These are phyloP conservation scores for Jaculus jaculus DNA, from an alignment of 2,113 vertebrate genomes.

Conservation along the genomic window DNA sequence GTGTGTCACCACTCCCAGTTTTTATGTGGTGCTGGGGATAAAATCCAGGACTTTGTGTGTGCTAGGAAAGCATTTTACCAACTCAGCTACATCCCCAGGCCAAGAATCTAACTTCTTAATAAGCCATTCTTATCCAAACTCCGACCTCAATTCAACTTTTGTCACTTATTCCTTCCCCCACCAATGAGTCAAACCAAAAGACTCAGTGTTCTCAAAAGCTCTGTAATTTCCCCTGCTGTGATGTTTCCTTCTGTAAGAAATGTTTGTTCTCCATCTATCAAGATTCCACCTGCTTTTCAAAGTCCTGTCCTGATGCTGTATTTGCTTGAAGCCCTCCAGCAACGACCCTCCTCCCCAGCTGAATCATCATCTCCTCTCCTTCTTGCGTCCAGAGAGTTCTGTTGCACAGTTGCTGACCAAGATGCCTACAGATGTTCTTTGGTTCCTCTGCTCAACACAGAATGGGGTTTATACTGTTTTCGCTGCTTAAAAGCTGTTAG, in stretches of 20 bases:
- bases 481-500: neutral
- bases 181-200: neutral
- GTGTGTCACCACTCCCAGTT: too few species aligned
- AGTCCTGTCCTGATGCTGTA: neutral
- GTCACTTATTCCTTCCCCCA: neutral
- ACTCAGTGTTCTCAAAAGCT: neutral
- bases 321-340: neutral
- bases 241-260: neutral
- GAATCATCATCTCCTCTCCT: too few species aligned
- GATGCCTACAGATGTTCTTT: neutral
- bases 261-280: neutral
- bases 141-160: neutral
- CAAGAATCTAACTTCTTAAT: neutral
- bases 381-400: neutral
- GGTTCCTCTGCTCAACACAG: neutral
- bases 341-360: too few species aligned
- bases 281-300: neutral
- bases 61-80: neutral
- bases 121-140: rapidly evolving
- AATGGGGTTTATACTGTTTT: neutral
- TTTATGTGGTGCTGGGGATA: neutral
- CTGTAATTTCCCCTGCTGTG: neutral
- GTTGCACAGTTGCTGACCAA: neutral
- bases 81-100: neutral
- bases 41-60: neutral